Percentiles rank a stretch among this genome's conserved stretches.
These are phyloP conservation scores for Calidris pygmaea DNA, from an alignment of 2,113 vertebrate genomes.

Conservation along the genomic window DNA sequence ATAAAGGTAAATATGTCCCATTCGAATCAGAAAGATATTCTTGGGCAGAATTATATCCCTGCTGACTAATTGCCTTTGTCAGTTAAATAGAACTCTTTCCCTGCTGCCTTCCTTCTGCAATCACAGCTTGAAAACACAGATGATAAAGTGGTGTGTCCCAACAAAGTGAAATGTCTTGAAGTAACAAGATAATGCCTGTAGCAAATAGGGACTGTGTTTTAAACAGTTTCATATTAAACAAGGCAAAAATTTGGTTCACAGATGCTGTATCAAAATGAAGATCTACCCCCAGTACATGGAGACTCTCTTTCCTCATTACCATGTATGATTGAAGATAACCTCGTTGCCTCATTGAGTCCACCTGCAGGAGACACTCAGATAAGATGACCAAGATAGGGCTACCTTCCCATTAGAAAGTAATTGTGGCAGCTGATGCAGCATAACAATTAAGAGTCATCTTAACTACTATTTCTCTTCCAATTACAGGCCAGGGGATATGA, in stretches of 20 bases:
- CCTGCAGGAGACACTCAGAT: background rate
- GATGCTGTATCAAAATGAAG: background rate
- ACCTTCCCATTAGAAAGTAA: background rate
- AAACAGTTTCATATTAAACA: slow-evolving; percentile 1
- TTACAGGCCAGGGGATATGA: slow-evolving; percentile 91
- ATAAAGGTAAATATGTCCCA: slow-evolving; percentile 60
- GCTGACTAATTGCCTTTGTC: slow-evolving; percentile 69
- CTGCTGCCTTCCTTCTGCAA: slow-evolving; percentile 47
- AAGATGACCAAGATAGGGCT: background rate
- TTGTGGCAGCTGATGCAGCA: background rate
- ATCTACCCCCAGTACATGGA: background rate
- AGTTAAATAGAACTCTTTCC: slow-evolving; percentile 54
- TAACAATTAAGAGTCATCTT: background rate
- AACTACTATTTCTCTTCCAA: background rate
- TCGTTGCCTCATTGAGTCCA: background rate
- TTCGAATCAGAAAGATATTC: slow-evolving; percentile 46
- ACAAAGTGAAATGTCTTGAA: slow-evolving; percentile 40
- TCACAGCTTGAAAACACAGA: slow-evolving; percentile 57
- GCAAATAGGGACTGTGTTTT: background rate
- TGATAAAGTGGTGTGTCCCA: slow-evolving; percentile 39
- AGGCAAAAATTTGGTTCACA: background rate
- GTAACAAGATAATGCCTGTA: background rate
- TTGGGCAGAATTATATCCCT: slow-evolving; percentile 48
- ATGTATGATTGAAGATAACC: background rate
- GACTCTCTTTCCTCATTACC: background rate